Base-by-base conservation (phyloP, 2,113 vertebrate species). In the Podarcis raffonei region DNA sequence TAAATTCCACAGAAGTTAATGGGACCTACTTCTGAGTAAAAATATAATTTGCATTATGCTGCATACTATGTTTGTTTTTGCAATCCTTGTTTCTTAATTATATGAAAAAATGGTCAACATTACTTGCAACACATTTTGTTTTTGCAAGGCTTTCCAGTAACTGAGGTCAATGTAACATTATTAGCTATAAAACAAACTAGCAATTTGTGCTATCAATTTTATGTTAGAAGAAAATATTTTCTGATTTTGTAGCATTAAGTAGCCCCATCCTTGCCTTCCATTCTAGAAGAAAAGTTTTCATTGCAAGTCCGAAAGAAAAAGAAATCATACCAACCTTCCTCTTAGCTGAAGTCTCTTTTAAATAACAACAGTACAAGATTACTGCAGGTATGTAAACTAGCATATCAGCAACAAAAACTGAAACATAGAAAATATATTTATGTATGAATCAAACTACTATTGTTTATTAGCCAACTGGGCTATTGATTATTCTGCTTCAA, bases 351-450 rank as follows among this genome's bases (percentile, higher is more conserved):
- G 96, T 97, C 90, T 98, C 97, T 93, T 93, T 98, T 93, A 98
- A 96, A 93, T 96, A 98, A 16, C 96, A 97, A 92, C 98, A 98
- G 95, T 98, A 99, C 57, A 99, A 91, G 93, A 99, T 91, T 89
- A 99, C 98, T 15, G 99, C 99, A 92, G 99, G 98, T 93, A 99
- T 97, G 95, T 98, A 99, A 94, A 99, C 93, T 91, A 99, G 91
- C 93, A 99, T 78, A 95, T 99, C 99, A 91, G 98, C 98, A 91
- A 98, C 91, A 87, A 99, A 95, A 92, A 99, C 99, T 99, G 95
- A 91, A 96, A 97, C 85, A 94, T 23, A 92, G 71, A 95, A 74
- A 96, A 81, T 91, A 81, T 30, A 84, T 13, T 20, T 0, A 1
- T 48, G 48, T 92, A 87, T 94, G 66, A 72, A 35, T 57, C 37